Base-by-base conservation (phyloP, 2,888 invertebrate genomes). In the Tinea pellionella region DNA sequence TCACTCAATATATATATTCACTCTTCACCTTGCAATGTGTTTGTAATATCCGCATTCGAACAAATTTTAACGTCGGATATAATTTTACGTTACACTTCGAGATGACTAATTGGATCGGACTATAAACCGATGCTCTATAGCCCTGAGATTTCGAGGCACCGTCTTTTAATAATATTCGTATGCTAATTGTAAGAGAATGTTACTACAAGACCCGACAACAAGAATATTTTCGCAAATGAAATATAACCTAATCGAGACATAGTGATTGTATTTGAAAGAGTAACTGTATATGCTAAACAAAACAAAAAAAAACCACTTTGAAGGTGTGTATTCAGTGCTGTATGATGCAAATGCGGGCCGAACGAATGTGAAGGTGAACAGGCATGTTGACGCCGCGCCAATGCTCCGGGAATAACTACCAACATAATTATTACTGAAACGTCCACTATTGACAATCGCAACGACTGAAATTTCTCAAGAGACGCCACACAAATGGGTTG, bases 321-420 rank as follows among this genome's bases (percentile, higher is more conserved):
- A 42, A 47, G 47, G 47, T 47, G n/a, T 15, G 15, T 47, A n/a
- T 47, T 47, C 13, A 53, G 53, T 53, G 53, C 18, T 24, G 53
- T 53, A 53, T 53, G 4, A 16, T 15, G 42, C 42, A 57, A n/a
- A n/a, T n/a, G n/a, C n/a, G n/a, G n/a, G n/a, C n/a, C n/a, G n/a
- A n/a, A 3, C 68, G 63, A 68, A 64, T 63, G 62, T 72, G 81
- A 82, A 84, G 82, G 82, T 81, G 80, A 82, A 72, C 79, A 63
- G 56, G 41, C 53, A 65, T 67, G 72, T 82, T 83, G 82, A 80
- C 67, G 69, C 67, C 62, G 68, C 77, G 84, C 84, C 83, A 84
- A 81, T 53, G 18, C 53, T 24, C 53, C 53, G 53, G 53, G 53
- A 53, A 53, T 53, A 53, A 53, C 15, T 15, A n/a, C 11, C 13